Conservation (phyloP, 2,113 vertebrate species). For the Gila orcuttii region DNA sequence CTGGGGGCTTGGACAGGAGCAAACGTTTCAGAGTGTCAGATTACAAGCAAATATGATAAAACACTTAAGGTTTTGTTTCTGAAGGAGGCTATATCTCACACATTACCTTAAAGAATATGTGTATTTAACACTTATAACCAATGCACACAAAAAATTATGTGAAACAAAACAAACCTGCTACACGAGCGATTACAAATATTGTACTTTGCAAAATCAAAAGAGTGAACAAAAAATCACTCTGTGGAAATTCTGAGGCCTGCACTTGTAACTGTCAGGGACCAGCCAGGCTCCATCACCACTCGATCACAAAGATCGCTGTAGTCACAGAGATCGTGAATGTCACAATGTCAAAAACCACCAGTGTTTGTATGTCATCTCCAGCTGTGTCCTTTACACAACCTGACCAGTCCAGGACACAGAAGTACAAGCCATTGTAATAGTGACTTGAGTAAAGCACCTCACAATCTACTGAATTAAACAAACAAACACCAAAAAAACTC, state of each 20-base stretch:
- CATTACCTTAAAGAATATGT: neutral
- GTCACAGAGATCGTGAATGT: constrained; percentile 9
- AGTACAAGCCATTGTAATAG: neutral
- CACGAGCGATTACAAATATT: neutral
- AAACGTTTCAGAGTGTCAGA: constrained; percentile 7
- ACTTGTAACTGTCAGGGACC: neutral
- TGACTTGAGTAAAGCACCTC: neutral
- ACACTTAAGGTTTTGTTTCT: neutral
- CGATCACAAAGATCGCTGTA: too few relatives aligned
- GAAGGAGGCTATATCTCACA: neutral
- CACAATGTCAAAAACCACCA: constrained; percentile 70
- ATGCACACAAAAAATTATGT: neutral
- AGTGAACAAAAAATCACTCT: neutral
- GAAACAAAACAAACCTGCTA: neutral
- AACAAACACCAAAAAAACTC: neutral
- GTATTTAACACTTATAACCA: neutral
- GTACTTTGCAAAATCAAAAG: neutral
- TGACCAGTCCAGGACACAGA: neutral
- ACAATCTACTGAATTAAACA: neutral
- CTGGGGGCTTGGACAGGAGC: neutral
- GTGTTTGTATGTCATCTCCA: constrained; percentile 67
- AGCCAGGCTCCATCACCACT: too few relatives aligned
- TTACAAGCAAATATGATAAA: constrained; percentile 4
- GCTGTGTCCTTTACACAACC: constrained; percentile 56
- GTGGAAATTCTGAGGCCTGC: constrained; percentile 45